A percentile compares a stretch with the other conserved stretches of the same genome.
phyloP scores from a whole-genome alignment of 2,797 vertebrate species.

The Rousettus madagascariensis region DNA sequence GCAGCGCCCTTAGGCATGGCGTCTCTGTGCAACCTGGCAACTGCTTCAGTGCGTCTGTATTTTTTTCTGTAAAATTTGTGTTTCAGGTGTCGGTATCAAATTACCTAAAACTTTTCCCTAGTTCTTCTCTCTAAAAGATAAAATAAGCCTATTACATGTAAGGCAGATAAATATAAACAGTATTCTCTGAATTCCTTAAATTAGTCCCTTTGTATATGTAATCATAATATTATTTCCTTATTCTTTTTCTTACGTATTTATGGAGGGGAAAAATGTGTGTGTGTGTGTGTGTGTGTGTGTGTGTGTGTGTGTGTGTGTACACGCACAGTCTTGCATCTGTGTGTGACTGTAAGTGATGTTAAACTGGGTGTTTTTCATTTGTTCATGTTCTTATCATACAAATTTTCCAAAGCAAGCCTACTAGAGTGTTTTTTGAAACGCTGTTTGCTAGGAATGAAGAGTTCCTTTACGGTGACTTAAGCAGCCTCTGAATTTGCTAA shows the following conservation, averaged over 20 bases:
- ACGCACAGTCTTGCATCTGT: background rate
- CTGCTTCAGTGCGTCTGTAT: slow-evolving; percentile 33
- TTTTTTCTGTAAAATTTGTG: slow-evolving; percentile 45
- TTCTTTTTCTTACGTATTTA: slow-evolving; percentile 26
- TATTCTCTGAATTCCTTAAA: slow-evolving; percentile 45
- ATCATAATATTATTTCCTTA: slow-evolving; percentile 29
- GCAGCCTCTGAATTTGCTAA: slow-evolving; percentile 70
- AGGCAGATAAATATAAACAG: slow-evolving; percentile 30
- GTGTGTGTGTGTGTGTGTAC: background rate
- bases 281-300: background rate
- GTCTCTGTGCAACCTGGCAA: slow-evolving; percentile 65
- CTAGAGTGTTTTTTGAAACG: slow-evolving; percentile 55
- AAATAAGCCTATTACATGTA: slow-evolving; percentile 16
- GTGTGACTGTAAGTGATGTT: background rate
- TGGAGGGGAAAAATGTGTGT: background rate
- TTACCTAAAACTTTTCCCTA: slow-evolving; percentile 37
- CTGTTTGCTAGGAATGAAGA: slow-evolving; percentile 42
- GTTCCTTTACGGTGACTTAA: slow-evolving; percentile 62
- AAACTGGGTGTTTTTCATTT: slow-evolving; percentile 49
- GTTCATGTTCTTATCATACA: slow-evolving; percentile 56
- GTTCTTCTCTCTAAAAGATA: slow-evolving; percentile 8
- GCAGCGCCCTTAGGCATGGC: slow-evolving; percentile 72
- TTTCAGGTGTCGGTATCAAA: slow-evolving; percentile 67
- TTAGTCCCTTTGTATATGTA: background rate
- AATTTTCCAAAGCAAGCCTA: slow-evolving; percentile 57